Evolutionary conservation across 2,113 vertebrate species (phyloP).

Genomic region (Prunella himalayana): DNA sequence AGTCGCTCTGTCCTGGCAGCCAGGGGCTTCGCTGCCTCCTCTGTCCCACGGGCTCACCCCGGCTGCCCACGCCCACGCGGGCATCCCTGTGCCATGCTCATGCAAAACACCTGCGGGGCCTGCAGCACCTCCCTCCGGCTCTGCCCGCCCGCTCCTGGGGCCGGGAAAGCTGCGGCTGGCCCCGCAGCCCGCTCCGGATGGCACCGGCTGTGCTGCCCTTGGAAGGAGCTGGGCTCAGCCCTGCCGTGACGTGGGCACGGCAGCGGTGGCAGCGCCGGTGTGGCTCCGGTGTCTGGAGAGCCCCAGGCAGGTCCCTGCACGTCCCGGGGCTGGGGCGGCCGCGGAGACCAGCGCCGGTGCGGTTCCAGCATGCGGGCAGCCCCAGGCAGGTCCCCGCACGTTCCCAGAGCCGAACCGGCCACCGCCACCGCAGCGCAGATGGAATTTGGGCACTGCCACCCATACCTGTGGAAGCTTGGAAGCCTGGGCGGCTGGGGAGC

Average conservation of each 20-base stretch:
- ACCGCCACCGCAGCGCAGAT: fast-evolving
- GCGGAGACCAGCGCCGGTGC: neutral
- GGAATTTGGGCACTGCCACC: neutral
- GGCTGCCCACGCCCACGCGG: neutral
- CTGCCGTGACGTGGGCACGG: fast-evolving
- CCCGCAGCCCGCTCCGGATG: neutral
- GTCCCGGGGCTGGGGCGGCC: fast-evolving
- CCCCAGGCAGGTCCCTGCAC: fast-evolving
- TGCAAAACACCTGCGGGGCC: fast-evolving
- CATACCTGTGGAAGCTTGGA: fast-evolving
- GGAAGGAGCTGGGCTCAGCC: neutral
- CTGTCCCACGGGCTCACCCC: neutral
- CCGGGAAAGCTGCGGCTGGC: neutral
- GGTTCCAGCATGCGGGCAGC: neutral
- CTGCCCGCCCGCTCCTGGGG: neutral
- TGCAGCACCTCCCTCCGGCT: neutral
- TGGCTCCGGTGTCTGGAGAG: neutral
- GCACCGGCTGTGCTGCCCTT: fast-evolving
- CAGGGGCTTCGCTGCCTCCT: neutral
- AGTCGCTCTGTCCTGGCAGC: fast-evolving
- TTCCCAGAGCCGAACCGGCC: fast-evolving
- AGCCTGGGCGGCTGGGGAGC: fast-evolving
- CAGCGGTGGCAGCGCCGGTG: neutral
- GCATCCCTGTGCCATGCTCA: neutral
- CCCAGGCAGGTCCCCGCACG: fast-evolving